Base-by-base conservation (phyloP, 2,888 invertebrate species). In the Biston betularia region DNA sequence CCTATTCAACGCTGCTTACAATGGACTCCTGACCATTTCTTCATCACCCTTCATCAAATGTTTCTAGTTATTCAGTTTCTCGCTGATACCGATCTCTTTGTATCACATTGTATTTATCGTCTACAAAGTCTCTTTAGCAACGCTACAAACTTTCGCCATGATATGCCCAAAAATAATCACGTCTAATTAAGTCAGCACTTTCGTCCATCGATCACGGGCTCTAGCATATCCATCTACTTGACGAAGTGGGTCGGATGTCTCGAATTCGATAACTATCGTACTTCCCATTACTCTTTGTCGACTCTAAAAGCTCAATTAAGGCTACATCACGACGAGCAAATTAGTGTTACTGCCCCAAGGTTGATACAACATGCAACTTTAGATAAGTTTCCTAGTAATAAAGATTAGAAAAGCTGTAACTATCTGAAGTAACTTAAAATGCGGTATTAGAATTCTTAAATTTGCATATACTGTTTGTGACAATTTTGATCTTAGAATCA, bases 291-390 rank as follows among this genome's bases (percentile, higher is more conserved):
- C 78, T 87, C 84, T 84, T 86, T 85, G 85, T 88, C 86, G 82
- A 80, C 82, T 75, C 76, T 88, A 88, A 87, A 84, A 87, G 84
- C 87, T 87, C 83, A 87, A 88, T 88, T 87, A 86, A 81, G 80
- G 76, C 68, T 68, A 71, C 77, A 81, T 83, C 85, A 85, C 80
- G 83, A 77, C 63, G 49, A 62, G 48, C 68, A 70, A 70, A 70
- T 70, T 69, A 69, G 65, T 56, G 63, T 63, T 38, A 59, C 33
- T 60, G 63, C 59, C 50, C 62, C 65, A 66, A 71, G 63, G 62
- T 68, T 67, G 14, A 35, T 12, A 40, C 54, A 42, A 42, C 42
- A 54, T 54, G 54, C 42, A 54, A 54, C 24, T 54, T 44, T 24
- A 54, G 54, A 54, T 42, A 54, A 42, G 6, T 54, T 33, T 54